Evolutionary conservation across 2,113 vertebrate genomes (phyloP), one percentile per base, ranked within the genome.

Genomic region (Sceloporus tristichus): DNA sequence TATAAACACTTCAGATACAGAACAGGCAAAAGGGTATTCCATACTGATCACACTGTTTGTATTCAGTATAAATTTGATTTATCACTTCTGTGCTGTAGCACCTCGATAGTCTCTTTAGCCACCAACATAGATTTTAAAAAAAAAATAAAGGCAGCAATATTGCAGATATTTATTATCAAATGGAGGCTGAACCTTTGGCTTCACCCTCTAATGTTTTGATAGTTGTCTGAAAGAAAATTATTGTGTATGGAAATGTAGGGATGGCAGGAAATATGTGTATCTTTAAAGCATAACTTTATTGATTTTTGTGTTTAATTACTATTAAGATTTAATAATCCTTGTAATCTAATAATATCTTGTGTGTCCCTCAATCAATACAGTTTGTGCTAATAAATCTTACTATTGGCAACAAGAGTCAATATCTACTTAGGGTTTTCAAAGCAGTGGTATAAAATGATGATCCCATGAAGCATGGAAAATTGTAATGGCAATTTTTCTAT

Each of bases 251-350:
- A 82, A 91, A 87, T 91, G 92, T 90, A 94, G 91, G 92, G 94
- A 96, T 68, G 18, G 38, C 21, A 70, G 75, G 48, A 94, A 96
- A 96, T 92, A 94, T 90, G 84, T 92, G 90, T 92, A 93, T 95
- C 92, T 96, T 94, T 92, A 95, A 92, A 92, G 86, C 94, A 92
- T 95, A 96, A 97, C 95, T 94, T 95, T 91, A 97, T 95, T 95
- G 96, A 97, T 93, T 97, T 94, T 93, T 7, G 74, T 88, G 91
- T 95, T 95, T 93, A 92, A 90, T 90, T 95, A 91, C 93, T 95
- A 97, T 93, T 90, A 94, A 95, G 95, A 96, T 97, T 96, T 96
- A 97, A 97, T 95, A 95, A 91, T 95, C 92, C 92, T 95, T 27
- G 48, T 95, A 94, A 93, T 95, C 94, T 91, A 96, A 96, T 97